Conservation (phyloP, 2,888 invertebrate species). For the Drosophila picticornis region DNA sequence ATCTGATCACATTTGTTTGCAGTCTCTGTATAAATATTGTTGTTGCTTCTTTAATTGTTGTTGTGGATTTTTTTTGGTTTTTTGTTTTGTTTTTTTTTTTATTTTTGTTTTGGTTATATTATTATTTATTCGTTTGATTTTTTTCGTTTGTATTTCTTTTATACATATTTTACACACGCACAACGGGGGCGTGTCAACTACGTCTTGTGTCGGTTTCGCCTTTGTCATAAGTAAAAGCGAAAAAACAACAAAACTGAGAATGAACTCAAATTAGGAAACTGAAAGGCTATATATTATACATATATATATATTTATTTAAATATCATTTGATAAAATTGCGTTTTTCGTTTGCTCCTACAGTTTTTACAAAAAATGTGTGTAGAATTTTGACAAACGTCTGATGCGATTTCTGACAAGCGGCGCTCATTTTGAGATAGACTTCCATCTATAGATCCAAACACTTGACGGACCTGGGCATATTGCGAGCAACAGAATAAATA, state of each 20-base stretch:
- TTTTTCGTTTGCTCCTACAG: conserved; percentile 84
- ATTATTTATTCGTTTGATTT: conserved; percentile 35
- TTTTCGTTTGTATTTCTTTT: conserved; percentile 42
- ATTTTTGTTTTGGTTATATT: conserved; percentile 27
- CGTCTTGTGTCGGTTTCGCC: conserved; percentile 52
- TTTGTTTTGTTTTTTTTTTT: conserved; percentile 55
- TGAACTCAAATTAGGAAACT: conserved; percentile 38
- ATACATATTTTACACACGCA: conserved; percentile 73
- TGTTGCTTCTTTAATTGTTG: conserved; percentile 65
- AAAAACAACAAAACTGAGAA: conserved; percentile 54
- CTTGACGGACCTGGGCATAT: not conserved
- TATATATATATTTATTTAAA: conserved; percentile 12
- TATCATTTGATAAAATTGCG: conserved; percentile 78
- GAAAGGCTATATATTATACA: conserved; percentile 23
- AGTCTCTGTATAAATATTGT: conserved; percentile 85
- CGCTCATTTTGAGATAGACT: not conserved
- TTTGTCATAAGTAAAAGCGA: conserved; percentile 52
- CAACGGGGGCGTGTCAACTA: conserved; percentile 31
- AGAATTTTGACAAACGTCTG: conserved; percentile 75
- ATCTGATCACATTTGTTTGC: conserved; percentile 86
- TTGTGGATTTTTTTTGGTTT: conserved; percentile 58
- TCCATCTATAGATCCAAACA: not conserved
- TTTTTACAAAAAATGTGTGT: conserved; percentile 73
- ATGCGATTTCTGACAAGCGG: conserved; percentile 58
- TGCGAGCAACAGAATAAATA: conserved; percentile 29